Evolutionary conservation across 2,797 vertebrate species (phyloP).

Genomic region (Odontamblyopus lacepedii): DNA sequence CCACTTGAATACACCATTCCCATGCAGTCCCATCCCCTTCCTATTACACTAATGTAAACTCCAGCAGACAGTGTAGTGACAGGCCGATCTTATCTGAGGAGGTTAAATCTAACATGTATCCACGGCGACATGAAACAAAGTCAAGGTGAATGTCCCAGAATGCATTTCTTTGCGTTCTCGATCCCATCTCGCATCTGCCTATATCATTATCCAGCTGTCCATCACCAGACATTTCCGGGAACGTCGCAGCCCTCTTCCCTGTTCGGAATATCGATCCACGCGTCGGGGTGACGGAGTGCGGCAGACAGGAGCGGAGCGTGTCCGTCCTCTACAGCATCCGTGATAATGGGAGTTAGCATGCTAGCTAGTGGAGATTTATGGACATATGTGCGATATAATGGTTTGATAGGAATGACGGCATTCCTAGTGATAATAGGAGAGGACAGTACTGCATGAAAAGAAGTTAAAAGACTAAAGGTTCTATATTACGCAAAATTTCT

Average conservation of each 20-base stretch:
- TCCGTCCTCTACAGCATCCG: neutral
- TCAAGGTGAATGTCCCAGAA: neutral
- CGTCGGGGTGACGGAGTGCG: conserved; percentile 24
- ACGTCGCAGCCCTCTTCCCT: conserved; percentile 23
- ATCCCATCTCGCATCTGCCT: conserved; percentile 9
- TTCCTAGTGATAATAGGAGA: neutral
- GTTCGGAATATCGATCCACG: conserved; percentile 61
- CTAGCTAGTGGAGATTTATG: neutral
- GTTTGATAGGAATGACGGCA: neutral
- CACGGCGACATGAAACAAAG: neutral
- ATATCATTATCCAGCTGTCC: conserved; percentile 51
- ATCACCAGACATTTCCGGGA: conserved; percentile 57
- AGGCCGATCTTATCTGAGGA: conserved; percentile 9
- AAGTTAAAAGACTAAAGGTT: no score
- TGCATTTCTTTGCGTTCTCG: conserved; percentile 16
- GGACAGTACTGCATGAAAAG: neutral
- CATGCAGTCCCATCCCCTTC: neutral
- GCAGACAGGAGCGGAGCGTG: conserved; percentile 30
- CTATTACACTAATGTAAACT: conserved; percentile 9
- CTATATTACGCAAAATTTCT: no score
- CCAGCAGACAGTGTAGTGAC: conserved; percentile 19
- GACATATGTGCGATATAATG: neutral
- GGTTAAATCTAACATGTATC: conserved; percentile 6
- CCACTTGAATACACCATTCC: neutral
- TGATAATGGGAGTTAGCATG: neutral